Evolutionary conservation across 2,888 invertebrate genomes (phyloP).

Genomic region (Drosophila eohydei): DNA sequence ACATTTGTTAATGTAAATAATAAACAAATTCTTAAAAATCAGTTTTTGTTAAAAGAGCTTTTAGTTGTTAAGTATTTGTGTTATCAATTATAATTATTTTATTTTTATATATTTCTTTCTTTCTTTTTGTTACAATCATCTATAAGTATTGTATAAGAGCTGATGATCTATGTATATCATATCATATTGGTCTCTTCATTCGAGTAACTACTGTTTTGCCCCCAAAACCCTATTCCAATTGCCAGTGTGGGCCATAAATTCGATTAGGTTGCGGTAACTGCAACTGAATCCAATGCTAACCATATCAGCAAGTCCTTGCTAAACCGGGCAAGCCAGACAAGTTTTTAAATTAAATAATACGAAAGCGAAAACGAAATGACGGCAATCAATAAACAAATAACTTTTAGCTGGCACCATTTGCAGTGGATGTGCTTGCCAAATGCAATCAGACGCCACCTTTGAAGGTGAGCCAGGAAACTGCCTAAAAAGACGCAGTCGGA

Average conservation of each 20-base stretch:
- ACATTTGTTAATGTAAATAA: background rate
- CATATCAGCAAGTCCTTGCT: slow-evolving; percentile 50
- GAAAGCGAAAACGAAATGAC: slow-evolving; percentile 56
- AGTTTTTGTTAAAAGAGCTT: no score
- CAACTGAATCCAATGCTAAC: slow-evolving; percentile 27
- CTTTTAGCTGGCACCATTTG: slow-evolving; percentile 64
- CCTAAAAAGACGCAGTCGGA: slow-evolving; percentile 43
- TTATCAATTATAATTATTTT: no score
- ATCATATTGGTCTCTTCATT: no score
- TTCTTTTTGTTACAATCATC: background rate
- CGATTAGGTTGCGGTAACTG: slow-evolving; percentile 38
- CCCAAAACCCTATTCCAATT: slow-evolving; percentile 28
- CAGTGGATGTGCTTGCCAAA: slow-evolving; percentile 32
- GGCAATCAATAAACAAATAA: slow-evolving; percentile 77
- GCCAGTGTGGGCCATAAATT: slow-evolving; percentile 10
- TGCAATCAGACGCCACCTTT: slow-evolving; percentile 36
- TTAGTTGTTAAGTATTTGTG: no score
- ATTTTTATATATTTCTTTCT: background rate
- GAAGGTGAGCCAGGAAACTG: slow-evolving; percentile 56
- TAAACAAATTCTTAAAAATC: background rate
- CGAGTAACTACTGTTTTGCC: slow-evolving; percentile 1
- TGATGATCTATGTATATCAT: no score
- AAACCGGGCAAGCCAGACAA: slow-evolving; percentile 19
- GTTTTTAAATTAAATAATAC: slow-evolving; percentile 56
- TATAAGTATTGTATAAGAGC: background rate